A percentile compares a stretch with the other conserved stretches of the same genome.
Conservation (phyloP, 1,140 invertebrate genomes). For the Halictus rubicundus region DNA sequence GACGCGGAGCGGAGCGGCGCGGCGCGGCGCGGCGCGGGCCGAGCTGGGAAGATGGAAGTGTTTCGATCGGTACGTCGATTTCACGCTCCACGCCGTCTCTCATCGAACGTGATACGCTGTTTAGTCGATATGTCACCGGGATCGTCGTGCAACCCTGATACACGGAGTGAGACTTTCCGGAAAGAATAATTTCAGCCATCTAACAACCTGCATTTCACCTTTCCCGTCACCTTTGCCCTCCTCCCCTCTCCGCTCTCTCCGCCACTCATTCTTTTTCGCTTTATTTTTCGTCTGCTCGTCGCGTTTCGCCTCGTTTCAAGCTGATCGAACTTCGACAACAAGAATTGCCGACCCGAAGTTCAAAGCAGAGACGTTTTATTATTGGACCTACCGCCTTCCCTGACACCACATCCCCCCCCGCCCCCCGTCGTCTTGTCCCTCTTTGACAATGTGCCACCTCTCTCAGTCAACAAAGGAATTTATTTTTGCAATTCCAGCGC, state of each 20-base stretch:
- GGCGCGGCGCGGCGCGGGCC: not conserved
- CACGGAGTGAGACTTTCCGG: conserved; percentile 44
- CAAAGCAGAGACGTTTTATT: conserved; percentile 63
- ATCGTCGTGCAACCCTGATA: conserved; percentile 44
- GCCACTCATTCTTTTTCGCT: not conserved
- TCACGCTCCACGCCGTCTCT: conserved; percentile 59
- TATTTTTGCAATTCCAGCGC: conserved; percentile 35
- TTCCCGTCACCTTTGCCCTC: not conserved
- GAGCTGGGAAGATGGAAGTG: conserved; percentile 17
- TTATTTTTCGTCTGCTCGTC: not conserved
- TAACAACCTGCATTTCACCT: conserved; percentile 18
- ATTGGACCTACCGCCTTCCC: conserved; percentile 51
- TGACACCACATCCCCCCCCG: conserved; percentile 21
- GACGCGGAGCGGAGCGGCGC: no score
- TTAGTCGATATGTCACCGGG: conserved; percentile 72
- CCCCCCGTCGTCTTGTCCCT: not conserved
- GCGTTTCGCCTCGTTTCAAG: conserved; percentile 37
- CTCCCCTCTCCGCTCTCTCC: not conserved
- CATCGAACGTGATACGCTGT: conserved; percentile 75
- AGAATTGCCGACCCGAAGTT: conserved; percentile 53
- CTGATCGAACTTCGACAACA: conserved; percentile 47
- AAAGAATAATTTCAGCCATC: conserved; percentile 46
- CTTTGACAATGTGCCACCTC: conserved; percentile 1
- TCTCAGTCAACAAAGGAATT: conserved; percentile 1
- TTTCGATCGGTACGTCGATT: conserved; percentile 64